Conservation (phyloP, 23 tunicate species). For the Botrylloides violaceus region DNA sequence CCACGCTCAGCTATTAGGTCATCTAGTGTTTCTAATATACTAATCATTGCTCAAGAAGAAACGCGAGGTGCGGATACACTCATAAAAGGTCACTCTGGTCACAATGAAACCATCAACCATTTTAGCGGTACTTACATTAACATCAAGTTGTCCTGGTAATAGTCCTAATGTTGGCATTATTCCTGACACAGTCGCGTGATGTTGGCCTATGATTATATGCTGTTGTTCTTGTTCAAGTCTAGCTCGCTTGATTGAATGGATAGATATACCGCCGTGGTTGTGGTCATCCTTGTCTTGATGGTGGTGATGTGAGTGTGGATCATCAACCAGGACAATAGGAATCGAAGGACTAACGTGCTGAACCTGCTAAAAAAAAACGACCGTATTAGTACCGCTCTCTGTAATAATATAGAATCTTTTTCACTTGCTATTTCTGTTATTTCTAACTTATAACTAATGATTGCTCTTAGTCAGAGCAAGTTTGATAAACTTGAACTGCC, state of each 20-base stretch:
- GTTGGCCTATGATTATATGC: constrained; percentile 23
- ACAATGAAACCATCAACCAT: no score
- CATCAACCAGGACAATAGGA: constrained; percentile 24
- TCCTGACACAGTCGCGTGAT: constrained; percentile 28
- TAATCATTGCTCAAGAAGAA: no score
- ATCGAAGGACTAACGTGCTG: constrained; percentile 11
- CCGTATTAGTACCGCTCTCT: neutral
- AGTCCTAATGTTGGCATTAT: constrained; percentile 16
- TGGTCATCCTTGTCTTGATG: constrained; percentile 18
- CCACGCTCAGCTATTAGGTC: no score
- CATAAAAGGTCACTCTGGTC: no score
- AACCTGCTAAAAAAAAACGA: neutral
- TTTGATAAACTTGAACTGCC: no score
- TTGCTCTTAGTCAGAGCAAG: no score
- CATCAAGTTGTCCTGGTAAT: constrained; percentile 18
- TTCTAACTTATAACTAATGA: no score
- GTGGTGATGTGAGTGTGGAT: constrained; percentile 10
- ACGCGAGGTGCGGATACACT: no score
- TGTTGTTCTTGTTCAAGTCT: constrained; percentile 16
- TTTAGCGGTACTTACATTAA: neutral
- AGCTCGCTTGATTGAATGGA: constrained; percentile 10
- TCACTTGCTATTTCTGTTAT: no score
- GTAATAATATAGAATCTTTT: neutral
- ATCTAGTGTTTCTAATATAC: no score
- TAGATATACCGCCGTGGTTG: neutral